These are phyloP conservation scores for Marronus borbonicus DNA, from an alignment of 2,888 invertebrate genomes.

Conservation along the genomic window DNA sequence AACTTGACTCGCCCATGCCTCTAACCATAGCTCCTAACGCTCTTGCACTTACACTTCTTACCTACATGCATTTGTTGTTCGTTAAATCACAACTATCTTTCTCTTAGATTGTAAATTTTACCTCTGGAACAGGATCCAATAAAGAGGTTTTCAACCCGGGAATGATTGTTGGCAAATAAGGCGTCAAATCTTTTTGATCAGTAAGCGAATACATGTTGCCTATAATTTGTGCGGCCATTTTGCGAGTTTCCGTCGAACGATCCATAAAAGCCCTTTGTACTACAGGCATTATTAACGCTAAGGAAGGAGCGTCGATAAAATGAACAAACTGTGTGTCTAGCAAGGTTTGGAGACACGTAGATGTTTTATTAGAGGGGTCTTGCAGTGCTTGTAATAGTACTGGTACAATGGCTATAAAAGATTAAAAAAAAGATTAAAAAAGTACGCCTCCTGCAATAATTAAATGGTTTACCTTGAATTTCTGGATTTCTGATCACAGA, in stretches of 20 bases:
- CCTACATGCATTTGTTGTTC: slow-evolving; percentile 68
- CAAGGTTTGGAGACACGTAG: slow-evolving; percentile 91
- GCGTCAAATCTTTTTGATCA: slow-evolving; percentile 97
- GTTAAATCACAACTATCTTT: background rate
- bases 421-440: slow-evolving; percentile 2
- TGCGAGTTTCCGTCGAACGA: slow-evolving; percentile 96
- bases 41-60: slow-evolving; percentile 94
- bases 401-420: slow-evolving; percentile 82
- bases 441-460: background rate
- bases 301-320: slow-evolving; percentile 98
- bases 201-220: slow-evolving; percentile 99
- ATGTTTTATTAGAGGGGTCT: slow-evolving; percentile 96
- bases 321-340: slow-evolving; percentile 98
- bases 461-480: slow-evolving; percentile 82
- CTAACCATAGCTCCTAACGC: slow-evolving; percentile 98
- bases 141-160: slow-evolving; percentile 96
- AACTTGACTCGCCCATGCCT: slow-evolving; percentile 96
- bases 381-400: slow-evolving; percentile 91
- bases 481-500: slow-evolving; percentile 99
- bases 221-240: slow-evolving; percentile 99
- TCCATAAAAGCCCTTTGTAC: slow-evolving; percentile 98
- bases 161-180: slow-evolving; percentile 96
- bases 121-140: slow-evolving; percentile 98
- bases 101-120: slow-evolving; percentile 60
- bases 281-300: slow-evolving; percentile 99